Conservation (phyloP, 2,113 vertebrate genomes). For the Chionis minor region DNA sequence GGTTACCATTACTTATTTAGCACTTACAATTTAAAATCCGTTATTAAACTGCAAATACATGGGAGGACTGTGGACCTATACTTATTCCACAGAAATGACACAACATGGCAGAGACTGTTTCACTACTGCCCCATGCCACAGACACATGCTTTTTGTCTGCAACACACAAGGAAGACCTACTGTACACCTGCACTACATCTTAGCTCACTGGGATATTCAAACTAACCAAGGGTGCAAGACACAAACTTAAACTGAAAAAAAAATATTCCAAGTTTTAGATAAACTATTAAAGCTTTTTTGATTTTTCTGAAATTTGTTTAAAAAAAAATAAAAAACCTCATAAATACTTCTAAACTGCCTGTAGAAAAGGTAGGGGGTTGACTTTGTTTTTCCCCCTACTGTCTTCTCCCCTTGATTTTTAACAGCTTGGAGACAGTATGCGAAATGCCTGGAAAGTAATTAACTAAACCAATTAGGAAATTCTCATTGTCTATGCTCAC, state of each 20-base stretch:
- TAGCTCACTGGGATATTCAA: not conserved
- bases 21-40: not conserved
- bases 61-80: not conserved
- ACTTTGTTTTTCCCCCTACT: not conserved
- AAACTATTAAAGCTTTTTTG: not conserved
- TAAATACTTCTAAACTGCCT: not conserved
- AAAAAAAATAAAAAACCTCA: rapidly evolving
- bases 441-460: not conserved
- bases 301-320: not conserved
- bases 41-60: not conserved
- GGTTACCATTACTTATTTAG: not conserved
- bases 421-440: not conserved
- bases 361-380: not conserved
- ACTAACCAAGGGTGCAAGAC: not conserved
- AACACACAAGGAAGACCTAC: not conserved
- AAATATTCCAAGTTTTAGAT: not conserved
- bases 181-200: not conserved
- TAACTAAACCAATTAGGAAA: not conserved
- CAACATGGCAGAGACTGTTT: not conserved
- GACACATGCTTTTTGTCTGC: not conserved
- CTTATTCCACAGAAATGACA: not conserved
- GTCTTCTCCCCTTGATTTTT: not conserved
- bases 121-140: not conserved
- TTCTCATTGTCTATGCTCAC: not conserved
- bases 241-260: not conserved